A percentile compares a stretch with the other conserved stretches of the same genome.
phyloP scores from a whole-genome alignment of 2,113 vertebrate species.

The Apteryx owenii region DNA sequence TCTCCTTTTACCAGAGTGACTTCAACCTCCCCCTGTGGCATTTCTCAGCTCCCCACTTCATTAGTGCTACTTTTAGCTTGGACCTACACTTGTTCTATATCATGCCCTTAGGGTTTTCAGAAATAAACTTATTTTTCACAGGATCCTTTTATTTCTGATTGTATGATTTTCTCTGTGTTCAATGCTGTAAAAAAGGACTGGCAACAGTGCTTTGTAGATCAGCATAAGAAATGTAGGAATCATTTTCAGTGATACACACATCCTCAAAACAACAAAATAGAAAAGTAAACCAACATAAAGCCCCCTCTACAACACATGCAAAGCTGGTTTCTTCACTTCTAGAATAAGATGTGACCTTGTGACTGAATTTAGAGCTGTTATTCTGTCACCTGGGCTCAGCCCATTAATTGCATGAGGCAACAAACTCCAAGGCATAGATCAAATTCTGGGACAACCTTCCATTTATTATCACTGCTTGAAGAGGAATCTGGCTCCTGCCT shows the following conservation, averaged over 20 bases:
- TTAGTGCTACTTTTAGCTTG: background rate
- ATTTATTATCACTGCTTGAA: background rate
- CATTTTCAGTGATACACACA: background rate
- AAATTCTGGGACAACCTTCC: background rate
- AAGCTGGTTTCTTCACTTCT: background rate
- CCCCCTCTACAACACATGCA: background rate
- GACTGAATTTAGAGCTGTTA: slow-evolving; percentile 1
- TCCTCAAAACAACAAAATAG: background rate
- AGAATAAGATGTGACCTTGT: background rate
- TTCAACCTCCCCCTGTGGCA: background rate
- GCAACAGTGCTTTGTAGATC: background rate
- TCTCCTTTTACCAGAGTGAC: background rate
- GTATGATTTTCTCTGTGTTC: background rate
- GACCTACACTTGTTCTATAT: background rate
- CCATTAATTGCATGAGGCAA: background rate
- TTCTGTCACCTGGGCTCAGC: background rate
- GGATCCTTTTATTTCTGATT: background rate
- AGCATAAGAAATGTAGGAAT: background rate
- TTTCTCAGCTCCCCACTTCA: background rate
- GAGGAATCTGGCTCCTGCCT: background rate
- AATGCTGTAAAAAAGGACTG: background rate
- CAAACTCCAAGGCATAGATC: background rate
- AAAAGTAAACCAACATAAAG: background rate
- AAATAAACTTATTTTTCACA: background rate
- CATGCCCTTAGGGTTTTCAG: background rate